Evolutionary conservation across 2,888 invertebrate species (phyloP), one percentile per base, ranked within the genome.

Genomic region (Gortyna flavago): DNA sequence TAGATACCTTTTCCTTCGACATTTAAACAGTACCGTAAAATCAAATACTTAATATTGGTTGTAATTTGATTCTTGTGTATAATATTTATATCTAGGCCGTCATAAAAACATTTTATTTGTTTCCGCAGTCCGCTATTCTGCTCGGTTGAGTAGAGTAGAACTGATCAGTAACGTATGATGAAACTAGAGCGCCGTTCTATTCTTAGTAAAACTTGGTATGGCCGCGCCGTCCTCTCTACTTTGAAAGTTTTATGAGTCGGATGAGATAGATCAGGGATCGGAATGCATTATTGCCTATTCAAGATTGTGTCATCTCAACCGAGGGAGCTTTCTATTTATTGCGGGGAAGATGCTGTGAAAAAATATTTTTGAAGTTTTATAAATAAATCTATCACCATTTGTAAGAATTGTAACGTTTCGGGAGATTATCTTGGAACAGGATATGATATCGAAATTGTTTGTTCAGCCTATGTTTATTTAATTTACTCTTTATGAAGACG

Each of bases 241-340:
- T 90, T 90, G 91, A 93, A 95, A 95, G 94, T 95, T 95, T 95
- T 94, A 95, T 93, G 93, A 93, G 90, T 92, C 93, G 93, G 93
- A 93, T 92, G 93, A 94, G 93, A 95, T 95, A 93, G 93, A 95
- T 94, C 93, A 93, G 91, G 91, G 92, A 92, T 90, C 90, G 91
- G 92, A 92, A 94, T 95, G 94, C 93, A 93, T 95, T 95, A 95
- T 94, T 95, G 93, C 92, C 93, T 93, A 92, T 94, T 93, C 91
- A 91, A 93, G 93, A 94, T 95, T 93, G 92, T 92, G 92, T 93
- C 93, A 91, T 90, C 90, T 88, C 88, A 87, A 83, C 85, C 85
- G 85, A 80, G 76, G 57, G 71, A 79, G 68, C 77, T 73, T 73
- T 67, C 44, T 85, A 73, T 85, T 70, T 79, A 80, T 75, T 74